Evolutionary conservation across 2,113 vertebrate species (phyloP).

Genomic region (Paratilapia polleni): DNA sequence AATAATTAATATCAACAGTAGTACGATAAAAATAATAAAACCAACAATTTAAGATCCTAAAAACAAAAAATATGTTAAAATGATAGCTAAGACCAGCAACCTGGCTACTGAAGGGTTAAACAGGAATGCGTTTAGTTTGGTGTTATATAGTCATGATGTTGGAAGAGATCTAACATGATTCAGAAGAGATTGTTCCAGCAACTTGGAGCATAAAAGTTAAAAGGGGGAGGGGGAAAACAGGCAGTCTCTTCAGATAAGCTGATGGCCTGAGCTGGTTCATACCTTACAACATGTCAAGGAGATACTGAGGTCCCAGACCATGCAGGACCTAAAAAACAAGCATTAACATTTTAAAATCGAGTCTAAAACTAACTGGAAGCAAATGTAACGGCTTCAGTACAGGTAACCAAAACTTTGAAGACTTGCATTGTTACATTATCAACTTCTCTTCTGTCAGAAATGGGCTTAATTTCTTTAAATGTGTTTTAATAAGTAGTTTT

Average conservation of each 20-base stretch:
- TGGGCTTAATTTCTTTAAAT: neutral
- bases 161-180: neutral
- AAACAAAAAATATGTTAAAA: neutral
- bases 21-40: too few species aligned
- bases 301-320: neutral
- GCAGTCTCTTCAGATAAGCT: neutral
- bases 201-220: neutral
- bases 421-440: neutral
- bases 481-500: neutral
- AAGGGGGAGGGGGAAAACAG: neutral
- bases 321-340: neutral
- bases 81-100: neutral
- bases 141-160: neutral
- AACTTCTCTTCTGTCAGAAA: neutral
- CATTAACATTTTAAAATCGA: neutral
- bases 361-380: neutral
- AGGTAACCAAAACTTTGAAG: neutral
- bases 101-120: neutral
- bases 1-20: too few species aligned
- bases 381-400: neutral
- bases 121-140: neutral
- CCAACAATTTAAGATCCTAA: too few species aligned
- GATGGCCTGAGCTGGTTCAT: neutral
- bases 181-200: neutral
- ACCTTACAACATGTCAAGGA: neutral